These are phyloP conservation scores for Corticium candelabrum DNA, from an alignment of 37 sponge, comb jelly and placozoan genomes.

Conservation along the genomic window DNA sequence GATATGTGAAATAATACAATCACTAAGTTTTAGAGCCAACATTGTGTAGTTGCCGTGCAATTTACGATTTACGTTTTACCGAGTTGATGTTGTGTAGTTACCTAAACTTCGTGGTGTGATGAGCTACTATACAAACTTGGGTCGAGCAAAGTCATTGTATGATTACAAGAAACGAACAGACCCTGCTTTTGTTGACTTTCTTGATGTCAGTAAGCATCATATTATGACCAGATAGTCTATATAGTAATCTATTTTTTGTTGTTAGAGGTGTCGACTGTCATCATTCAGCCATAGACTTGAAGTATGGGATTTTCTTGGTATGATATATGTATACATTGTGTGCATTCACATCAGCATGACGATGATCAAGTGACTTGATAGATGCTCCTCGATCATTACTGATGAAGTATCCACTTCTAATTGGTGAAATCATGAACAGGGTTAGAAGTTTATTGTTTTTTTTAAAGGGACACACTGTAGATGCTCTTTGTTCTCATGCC, in stretches of 20 bases:
- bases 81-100: not conserved
- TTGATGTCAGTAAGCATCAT: not conserved
- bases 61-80: not conserved
- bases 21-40: too few species aligned
- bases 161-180: not conserved
- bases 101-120: not conserved
- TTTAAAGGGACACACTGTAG: too few species aligned
- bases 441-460: not conserved
- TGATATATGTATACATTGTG: too few species aligned
- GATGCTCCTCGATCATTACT: not conserved
- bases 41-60: too few species aligned
- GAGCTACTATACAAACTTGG: not conserved
- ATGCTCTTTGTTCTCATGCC: too few species aligned
- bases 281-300: constrained; percentile 1
- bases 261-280: not conserved
- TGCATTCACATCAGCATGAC: too few species aligned
- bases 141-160: not conserved
- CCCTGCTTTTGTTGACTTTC: not conserved
- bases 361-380: too few species aligned
- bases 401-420: not conserved
- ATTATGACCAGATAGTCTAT: not conserved
- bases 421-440: not conserved
- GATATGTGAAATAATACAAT: not conserved
- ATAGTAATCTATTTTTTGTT: not conserved
- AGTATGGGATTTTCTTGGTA: constrained; percentile 1